These are phyloP conservation scores for Poliocrania exsul DNA, from an alignment of 2,797 vertebrate genomes.

Conservation along the genomic window DNA sequence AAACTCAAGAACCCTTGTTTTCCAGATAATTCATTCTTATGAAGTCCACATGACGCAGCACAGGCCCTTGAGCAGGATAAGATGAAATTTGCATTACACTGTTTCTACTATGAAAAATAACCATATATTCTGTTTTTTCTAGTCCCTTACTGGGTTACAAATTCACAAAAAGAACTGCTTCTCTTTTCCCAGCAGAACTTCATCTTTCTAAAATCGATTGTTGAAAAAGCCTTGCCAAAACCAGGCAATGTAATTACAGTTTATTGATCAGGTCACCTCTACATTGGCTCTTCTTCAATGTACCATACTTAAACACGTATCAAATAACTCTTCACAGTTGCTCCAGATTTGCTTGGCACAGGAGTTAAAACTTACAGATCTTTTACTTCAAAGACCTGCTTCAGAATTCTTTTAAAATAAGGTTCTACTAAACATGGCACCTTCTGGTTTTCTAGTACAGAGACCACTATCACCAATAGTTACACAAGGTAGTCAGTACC, in stretches of 20 bases:
- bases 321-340: neutral
- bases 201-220: neutral
- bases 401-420: neutral
- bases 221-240: neutral
- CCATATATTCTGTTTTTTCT: neutral
- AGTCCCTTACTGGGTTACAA: neutral
- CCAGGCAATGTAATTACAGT: neutral
- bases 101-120: neutral
- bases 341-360: neutral
- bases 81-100: neutral
- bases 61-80: neutral
- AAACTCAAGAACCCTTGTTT: neutral
- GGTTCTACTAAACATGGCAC: neutral
- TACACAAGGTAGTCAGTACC: neutral
- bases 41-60: neutral
- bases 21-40: neutral
- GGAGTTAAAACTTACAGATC: neutral
- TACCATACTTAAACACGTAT: neutral
- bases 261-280: neutral
- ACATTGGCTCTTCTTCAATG: neutral
- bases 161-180: neutral
- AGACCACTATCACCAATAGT: neutral
- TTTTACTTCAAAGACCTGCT: neutral
- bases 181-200: neutral
- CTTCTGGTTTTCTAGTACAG: neutral